Base-by-base conservation (phyloP, 2,113 vertebrate genomes). In the Tragelaphus strepsiceros region DNA sequence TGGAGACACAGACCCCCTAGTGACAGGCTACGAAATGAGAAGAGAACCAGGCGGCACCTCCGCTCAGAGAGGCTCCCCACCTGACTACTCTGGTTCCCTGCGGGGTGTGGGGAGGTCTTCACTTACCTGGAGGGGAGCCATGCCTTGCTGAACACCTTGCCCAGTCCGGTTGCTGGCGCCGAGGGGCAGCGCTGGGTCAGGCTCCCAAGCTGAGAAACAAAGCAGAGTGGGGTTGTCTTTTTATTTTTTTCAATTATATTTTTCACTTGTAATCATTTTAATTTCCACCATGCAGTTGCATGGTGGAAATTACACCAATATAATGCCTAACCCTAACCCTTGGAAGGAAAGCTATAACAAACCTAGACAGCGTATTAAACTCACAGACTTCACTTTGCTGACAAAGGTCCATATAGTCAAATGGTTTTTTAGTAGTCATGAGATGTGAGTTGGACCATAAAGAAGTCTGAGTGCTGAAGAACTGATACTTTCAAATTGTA, bases 51-150 rank as follows among this genome's bases (percentile, higher is more conserved):
- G 86, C 0, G 1, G 77, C 39, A 10, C 39, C 71, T 82, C 74
- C 0, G 4, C 4, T 53, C 74, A 16, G 51, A 26, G 56, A 32
- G 49, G 21, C 35, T 64, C 16, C 6, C 28, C 7, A 13, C 21
- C 53, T 0, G 17, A 49, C 39, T 56, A 2, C 2, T 56, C 0
- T 2, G 17, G 7, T 26, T 14, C 51, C 46, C 67, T 22, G 58
- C 0, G 5, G 43, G 1, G 32, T 62, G 28, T 7, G 30, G 0
- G 2, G 4, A 61, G 4, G 32, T 17, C 39, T 30, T 28, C 78
- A 98, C 97, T 0, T 96, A 99, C 99, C 99, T 99, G 98, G 98
- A 97, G 21, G 98, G 98, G 56, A 98, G 98, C 99, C 99, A 99
- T 0, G 98, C 88, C 97, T 98, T 99, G 82, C 98, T 98, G 53